Conservation (phyloP, 2,888 invertebrate species). For the Cordylochernes scorpioides region DNA sequence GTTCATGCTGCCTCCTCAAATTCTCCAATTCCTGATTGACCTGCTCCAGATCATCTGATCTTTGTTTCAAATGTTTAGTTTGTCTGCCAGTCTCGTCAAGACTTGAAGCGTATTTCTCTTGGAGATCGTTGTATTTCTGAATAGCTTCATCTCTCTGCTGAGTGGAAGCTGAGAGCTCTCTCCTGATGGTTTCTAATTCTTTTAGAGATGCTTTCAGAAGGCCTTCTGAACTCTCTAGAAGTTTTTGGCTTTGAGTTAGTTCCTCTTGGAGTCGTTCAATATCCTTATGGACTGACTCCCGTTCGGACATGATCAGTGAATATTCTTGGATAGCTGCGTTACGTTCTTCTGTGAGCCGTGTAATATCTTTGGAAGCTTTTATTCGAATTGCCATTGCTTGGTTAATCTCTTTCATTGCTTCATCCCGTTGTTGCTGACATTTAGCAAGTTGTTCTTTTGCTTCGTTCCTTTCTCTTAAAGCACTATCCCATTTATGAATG, state of each 20-base stretch:
- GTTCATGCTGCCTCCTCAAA: slow-evolving; percentile 50
- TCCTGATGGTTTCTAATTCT: slow-evolving; percentile 40
- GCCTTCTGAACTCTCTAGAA: slow-evolving; percentile 45
- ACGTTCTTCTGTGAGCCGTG: slow-evolving; percentile 57
- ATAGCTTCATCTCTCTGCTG: slow-evolving; percentile 54
- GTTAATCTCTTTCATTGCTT: slow-evolving; percentile 47
- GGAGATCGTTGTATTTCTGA: slow-evolving; percentile 31
- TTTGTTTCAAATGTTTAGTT: slow-evolving; percentile 37
- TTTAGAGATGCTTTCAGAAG: slow-evolving; percentile 33
- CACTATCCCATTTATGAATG: slow-evolving; percentile 43
- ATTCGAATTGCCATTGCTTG: slow-evolving; percentile 42
- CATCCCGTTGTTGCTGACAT: slow-evolving; percentile 48
- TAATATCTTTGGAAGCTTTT: slow-evolving; percentile 51
- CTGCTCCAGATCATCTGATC: slow-evolving; percentile 48
- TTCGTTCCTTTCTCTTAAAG: slow-evolving; percentile 44
- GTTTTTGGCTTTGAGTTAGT: slow-evolving; percentile 44
- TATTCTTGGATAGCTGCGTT: slow-evolving; percentile 73
- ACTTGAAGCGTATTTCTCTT: slow-evolving; percentile 18
- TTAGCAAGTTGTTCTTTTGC: slow-evolving; percentile 45
- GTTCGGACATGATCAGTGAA: slow-evolving; percentile 38
- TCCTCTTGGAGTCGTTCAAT: slow-evolving; percentile 87
- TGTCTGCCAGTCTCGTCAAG: slow-evolving; percentile 6
- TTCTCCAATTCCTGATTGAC: slow-evolving; percentile 61
- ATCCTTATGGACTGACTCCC: slow-evolving; percentile 82
- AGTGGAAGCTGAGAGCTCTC: slow-evolving; percentile 51